These are phyloP conservation scores for Heliconius aoede DNA, from an alignment of 2,888 invertebrate species.

Conservation along the genomic window DNA sequence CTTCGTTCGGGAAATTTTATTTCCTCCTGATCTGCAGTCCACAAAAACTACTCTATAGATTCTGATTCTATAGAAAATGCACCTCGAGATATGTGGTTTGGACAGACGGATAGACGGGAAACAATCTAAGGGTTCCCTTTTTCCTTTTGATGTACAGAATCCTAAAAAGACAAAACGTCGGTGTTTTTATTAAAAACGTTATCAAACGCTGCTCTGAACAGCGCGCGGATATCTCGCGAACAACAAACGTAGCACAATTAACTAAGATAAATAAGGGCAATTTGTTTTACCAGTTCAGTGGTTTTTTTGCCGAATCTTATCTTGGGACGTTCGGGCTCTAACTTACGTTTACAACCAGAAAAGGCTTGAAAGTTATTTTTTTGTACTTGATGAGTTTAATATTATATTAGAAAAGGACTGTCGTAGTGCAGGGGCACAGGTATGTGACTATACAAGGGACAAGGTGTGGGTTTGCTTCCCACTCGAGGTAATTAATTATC, in stretches of 20 bases:
- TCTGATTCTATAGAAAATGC: no score
- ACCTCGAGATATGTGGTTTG: neutral
- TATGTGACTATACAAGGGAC: no score
- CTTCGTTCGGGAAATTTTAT: no score
- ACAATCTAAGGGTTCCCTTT: no score
- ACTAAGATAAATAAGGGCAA: slow-evolving; percentile 41
- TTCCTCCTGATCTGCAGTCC: no score
- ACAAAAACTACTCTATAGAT: no score
- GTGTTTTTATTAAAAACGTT: slow-evolving; percentile 18
- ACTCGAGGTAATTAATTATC: no score
- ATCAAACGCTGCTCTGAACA: neutral
- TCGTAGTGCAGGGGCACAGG: no score
- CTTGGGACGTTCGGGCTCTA: neutral
- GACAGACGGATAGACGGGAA: neutral
- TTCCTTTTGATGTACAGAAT: neutral
- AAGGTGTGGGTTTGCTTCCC: no score
- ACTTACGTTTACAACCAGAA: slow-evolving; percentile 7
- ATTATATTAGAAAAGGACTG: neutral
- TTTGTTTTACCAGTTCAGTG: slow-evolving; percentile 29
- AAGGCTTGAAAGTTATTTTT: neutral
- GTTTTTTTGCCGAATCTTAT: slow-evolving; percentile 33
- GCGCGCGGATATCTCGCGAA: neutral
- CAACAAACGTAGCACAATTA: slow-evolving; percentile 42
- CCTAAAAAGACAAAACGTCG: neutral
- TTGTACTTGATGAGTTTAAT: neutral